phyloP scores from a whole-genome alignment of 30 jellyfish, hydroid and myxozoan genomes.

The Aurelia aurita region DNA sequence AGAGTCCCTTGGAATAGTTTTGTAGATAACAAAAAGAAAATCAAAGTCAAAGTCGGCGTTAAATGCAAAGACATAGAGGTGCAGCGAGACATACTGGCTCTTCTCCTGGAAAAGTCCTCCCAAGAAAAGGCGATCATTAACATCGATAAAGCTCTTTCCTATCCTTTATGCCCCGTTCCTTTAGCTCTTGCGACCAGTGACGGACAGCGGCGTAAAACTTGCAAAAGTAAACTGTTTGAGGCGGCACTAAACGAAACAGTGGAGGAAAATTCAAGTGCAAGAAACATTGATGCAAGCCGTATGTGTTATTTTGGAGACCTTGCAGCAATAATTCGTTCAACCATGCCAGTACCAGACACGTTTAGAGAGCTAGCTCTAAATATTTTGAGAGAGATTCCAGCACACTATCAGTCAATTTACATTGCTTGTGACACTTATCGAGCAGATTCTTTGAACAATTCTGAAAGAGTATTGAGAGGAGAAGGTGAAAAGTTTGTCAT shows the following conservation, averaged over 20 bases:
- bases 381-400: slow-evolving; percentile 33
- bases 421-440: slow-evolving; percentile 3
- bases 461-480: slow-evolving; percentile 11
- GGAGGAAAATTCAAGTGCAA: slow-evolving; percentile 32
- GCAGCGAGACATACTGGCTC: slow-evolving; percentile 50
- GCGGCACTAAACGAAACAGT: slow-evolving; percentile 45
- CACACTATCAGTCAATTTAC: slow-evolving; percentile 6
- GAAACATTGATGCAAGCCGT: slow-evolving; percentile 21
- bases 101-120: slow-evolving; percentile 50
- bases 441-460: neutral
- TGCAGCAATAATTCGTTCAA: slow-evolving; percentile 41
- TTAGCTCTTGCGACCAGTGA: slow-evolving; percentile 49
- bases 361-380: slow-evolving; percentile 43
- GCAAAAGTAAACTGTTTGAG: slow-evolving; percentile 49
- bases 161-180: slow-evolving; percentile 55
- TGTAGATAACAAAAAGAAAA: slow-evolving; percentile 23
- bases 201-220: slow-evolving; percentile 59
- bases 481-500: slow-evolving; percentile 8
- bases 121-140: slow-evolving; percentile 47
- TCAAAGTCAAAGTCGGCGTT: slow-evolving; percentile 41
- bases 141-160: slow-evolving; percentile 36
- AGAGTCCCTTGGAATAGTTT: slow-evolving; percentile 51
- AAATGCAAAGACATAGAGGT: slow-evolving; percentile 46
- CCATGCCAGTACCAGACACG: slow-evolving; percentile 40
- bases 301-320: slow-evolving; percentile 32